Percentiles rank a stretch among this genome's conserved stretches.
Conservation (phyloP, 2,113 vertebrate species). For the Etia nguti region DNA sequence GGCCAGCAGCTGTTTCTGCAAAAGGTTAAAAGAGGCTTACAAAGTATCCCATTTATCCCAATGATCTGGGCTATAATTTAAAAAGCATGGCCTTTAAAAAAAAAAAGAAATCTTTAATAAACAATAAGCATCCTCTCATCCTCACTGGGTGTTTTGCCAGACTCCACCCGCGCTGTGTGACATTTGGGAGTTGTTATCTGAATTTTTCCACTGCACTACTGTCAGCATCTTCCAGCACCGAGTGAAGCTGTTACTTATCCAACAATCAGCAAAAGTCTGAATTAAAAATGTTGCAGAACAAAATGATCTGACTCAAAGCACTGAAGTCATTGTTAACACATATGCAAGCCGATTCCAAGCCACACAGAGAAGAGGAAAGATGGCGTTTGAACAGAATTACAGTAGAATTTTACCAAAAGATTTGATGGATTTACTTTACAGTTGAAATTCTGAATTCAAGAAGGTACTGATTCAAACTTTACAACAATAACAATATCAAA, state of each 20-base stretch:
- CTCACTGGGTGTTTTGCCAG: neutral
- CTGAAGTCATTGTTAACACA: neutral
- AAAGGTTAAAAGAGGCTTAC: neutral
- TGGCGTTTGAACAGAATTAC: neutral
- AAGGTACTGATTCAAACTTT: neutral
- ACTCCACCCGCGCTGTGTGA: neutral
- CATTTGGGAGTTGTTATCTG: slow-evolving; percentile 50
- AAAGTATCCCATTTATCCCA: neutral
- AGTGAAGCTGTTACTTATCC: neutral
- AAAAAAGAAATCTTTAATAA: slow-evolving; percentile 14
- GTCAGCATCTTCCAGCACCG: slow-evolving; percentile 15
- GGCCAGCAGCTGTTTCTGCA: slow-evolving; percentile 20
- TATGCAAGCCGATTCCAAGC: neutral
- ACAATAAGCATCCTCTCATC: slow-evolving; percentile 15
- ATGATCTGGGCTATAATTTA: slow-evolving; percentile 15
- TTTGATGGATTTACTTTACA: neutral
- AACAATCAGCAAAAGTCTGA: neutral
- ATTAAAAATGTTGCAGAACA: neutral
- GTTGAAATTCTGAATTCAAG: neutral
- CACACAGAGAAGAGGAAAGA: neutral
- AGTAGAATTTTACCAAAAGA: neutral
- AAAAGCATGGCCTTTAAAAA: slow-evolving; percentile 7
- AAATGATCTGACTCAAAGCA: neutral
- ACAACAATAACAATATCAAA: neutral
- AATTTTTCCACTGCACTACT: neutral